phyloP scores from a whole-genome alignment of 1,140 invertebrate genomes.

The Apis laboriosa region DNA sequence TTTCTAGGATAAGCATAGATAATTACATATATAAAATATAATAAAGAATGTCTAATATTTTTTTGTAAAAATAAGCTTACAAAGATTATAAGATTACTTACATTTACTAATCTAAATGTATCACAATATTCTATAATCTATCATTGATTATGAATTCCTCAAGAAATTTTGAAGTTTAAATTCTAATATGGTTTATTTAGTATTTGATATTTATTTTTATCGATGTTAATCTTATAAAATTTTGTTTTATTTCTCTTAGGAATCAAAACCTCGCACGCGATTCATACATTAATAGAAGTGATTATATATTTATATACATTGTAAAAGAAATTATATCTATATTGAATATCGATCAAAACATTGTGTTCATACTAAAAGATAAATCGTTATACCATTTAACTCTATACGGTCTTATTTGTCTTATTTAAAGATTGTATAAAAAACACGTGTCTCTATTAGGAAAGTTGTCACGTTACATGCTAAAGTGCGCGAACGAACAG shows the following conservation, averaged over 20 bases:
- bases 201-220: neutral
- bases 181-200: neutral
- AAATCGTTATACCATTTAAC: constrained; percentile 3
- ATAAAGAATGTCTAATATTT: constrained; percentile 19
- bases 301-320: constrained; percentile 54
- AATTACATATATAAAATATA: neutral
- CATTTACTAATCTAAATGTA: neutral
- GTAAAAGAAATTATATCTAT: constrained; percentile 4
- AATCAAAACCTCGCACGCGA: constrained; percentile 51
- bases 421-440: neutral
- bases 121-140: neutral
- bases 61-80: neutral
- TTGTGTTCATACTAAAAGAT: neutral
- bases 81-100: neutral
- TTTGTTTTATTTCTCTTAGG: constrained; percentile 18
- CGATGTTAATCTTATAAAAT: neutral
- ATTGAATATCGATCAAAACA: neutral
- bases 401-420: neutral
- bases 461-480: constrained; percentile 35
- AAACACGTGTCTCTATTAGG: neutral
- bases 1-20: neutral
- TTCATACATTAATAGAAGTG: constrained; percentile 12
- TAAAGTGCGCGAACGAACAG: constrained; percentile 7
- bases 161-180: neutral
- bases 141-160: neutral